Conservation (phyloP, 2,888 invertebrate genomes). For the Maniola hyperantus region DNA sequence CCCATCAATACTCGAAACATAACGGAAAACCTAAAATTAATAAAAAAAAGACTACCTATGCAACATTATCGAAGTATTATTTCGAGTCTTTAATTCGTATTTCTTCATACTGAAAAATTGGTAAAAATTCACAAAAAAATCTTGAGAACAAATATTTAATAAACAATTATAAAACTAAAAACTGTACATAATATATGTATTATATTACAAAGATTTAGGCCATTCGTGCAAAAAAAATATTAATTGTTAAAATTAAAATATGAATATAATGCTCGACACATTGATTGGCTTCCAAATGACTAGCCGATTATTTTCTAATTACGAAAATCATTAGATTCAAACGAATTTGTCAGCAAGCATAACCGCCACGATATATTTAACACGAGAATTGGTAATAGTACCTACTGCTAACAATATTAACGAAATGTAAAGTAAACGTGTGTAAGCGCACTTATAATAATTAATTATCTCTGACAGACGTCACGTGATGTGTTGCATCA, state of each 20-base stretch:
- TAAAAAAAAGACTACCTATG: neutral
- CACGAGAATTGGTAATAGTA: too few relatives aligned
- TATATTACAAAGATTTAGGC: slow-evolving; percentile 35
- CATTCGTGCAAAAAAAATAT: slow-evolving; percentile 18
- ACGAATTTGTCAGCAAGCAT: neutral
- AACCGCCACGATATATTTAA: neutral
- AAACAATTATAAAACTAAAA: slow-evolving; percentile 29
- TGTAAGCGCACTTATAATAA: too few relatives aligned
- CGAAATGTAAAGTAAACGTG: too few relatives aligned
- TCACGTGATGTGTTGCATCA: too few relatives aligned
- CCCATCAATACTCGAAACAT: neutral
- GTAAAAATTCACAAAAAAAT: neutral
- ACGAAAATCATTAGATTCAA: slow-evolving; percentile 2
- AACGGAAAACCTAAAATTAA: neutral
- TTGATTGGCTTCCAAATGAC: slow-evolving; percentile 32
- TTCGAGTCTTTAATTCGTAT: neutral
- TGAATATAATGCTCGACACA: neutral
- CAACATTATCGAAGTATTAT: neutral
- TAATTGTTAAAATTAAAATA: neutral
- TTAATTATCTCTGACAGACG: too few relatives aligned
- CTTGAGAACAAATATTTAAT: neutral
- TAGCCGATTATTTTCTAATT: slow-evolving; percentile 31
- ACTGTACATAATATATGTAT: slow-evolving; percentile 31
- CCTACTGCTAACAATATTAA: too few relatives aligned
- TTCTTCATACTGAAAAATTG: neutral